Evolutionary conservation across 1,140 invertebrate species (phyloP).

Genomic region (Drosophila simulans): DNA sequence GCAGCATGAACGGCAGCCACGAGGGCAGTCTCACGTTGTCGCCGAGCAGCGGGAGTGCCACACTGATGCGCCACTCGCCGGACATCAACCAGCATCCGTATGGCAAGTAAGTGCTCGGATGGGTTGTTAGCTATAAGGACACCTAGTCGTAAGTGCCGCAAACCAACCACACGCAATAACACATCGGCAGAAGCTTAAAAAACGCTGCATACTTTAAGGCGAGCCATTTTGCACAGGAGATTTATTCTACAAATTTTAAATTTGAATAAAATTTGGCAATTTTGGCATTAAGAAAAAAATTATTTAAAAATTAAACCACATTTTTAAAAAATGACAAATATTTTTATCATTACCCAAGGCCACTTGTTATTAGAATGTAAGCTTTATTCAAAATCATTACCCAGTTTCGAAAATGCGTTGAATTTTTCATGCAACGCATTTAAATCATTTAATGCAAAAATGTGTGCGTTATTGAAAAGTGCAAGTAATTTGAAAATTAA

Average conservation of each 20-base stretch:
- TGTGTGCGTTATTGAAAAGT: not conserved
- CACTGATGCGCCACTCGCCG: slow-evolving; percentile 77
- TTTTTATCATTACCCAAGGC: not conserved
- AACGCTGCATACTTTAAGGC: slow-evolving; percentile 27
- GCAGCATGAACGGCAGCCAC: slow-evolving; percentile 53
- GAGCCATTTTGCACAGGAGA: no score
- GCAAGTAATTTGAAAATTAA: not conserved
- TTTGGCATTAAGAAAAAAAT: not conserved
- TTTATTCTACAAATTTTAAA: not conserved
- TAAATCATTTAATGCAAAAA: not conserved
- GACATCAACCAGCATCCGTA: slow-evolving; percentile 79
- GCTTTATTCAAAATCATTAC: no score
- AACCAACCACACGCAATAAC: slow-evolving; percentile 7
- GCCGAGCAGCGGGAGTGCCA: slow-evolving; percentile 72
- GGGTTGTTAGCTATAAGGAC: slow-evolving; percentile 46
- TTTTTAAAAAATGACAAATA: not conserved
- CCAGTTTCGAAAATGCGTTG: no score
- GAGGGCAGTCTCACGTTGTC: slow-evolving; percentile 64
- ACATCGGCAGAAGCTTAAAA: not conserved
- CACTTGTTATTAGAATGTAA: no score
- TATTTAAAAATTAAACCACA: no score
- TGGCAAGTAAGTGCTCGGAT: slow-evolving; percentile 67
- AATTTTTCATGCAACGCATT: not conserved
- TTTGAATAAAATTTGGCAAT: not conserved
- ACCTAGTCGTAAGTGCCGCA: slow-evolving; percentile 47